phyloP scores from a whole-genome alignment of 2,888 invertebrate genomes.

The Phengaris alcon region DNA sequence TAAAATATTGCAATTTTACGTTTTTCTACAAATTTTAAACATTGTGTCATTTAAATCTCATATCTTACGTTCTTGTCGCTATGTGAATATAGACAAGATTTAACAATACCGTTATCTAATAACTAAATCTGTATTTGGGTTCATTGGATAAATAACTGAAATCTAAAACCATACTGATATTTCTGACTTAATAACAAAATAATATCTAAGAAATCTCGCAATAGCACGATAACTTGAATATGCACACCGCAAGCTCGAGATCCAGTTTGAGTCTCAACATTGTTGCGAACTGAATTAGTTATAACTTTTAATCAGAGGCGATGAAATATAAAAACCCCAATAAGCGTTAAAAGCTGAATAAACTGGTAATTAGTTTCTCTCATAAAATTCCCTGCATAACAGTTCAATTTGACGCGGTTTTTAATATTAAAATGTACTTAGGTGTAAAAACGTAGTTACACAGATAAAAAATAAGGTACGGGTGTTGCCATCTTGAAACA shows the following conservation, averaged over 20 bases:
- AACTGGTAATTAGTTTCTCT: not conserved
- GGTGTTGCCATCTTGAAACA: not conserved
- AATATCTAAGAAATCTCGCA: not conserved
- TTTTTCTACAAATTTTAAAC: no score
- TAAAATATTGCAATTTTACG: no score
- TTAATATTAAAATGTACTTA: not conserved
- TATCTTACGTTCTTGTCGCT: no score
- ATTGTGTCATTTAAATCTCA: no score
- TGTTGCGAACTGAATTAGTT: not conserved
- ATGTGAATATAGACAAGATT: no score
- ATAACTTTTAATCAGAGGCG: not conserved
- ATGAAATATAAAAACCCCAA: slow-evolving; percentile 15
- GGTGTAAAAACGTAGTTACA: no score
- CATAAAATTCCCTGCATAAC: not conserved
- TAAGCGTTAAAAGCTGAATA: slow-evolving; percentile 6
- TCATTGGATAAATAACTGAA: no score
- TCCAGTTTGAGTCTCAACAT: not conserved
- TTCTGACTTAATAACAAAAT: not conserved
- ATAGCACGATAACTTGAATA: not conserved
- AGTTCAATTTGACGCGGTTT: slow-evolving; percentile 4
- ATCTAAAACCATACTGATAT: not conserved
- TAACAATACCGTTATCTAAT: no score
- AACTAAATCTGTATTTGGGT: no score
- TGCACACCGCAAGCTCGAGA: not conserved
- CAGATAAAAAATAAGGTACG: no score